Conservation (phyloP, 2,113 vertebrate genomes). For the Barnardius zonarius region DNA sequence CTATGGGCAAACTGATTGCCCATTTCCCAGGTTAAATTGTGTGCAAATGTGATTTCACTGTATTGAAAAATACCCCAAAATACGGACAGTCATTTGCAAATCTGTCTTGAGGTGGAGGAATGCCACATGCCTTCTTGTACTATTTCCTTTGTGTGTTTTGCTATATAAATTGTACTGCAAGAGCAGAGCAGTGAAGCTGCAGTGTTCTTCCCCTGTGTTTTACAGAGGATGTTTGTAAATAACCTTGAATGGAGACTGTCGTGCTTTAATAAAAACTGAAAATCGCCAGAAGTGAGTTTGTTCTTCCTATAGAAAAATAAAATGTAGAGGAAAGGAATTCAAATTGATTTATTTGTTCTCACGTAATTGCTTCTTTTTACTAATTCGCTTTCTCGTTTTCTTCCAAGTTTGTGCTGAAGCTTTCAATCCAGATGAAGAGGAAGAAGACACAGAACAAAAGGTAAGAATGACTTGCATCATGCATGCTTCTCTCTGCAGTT, state of each 20-base stretch:
- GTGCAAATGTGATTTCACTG: not conserved
- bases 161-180: not conserved
- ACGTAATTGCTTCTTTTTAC: not conserved
- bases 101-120: not conserved
- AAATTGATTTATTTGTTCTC: not conserved
- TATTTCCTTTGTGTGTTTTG: not conserved
- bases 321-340: not conserved
- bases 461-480: slow-evolving; percentile 64
- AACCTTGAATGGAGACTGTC: not conserved
- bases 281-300: not conserved
- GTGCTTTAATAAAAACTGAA: not conserved
- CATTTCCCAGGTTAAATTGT: not conserved
- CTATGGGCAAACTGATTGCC: not conserved
- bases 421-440: slow-evolving; percentile 96
- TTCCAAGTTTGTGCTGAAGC: slow-evolving; percentile 92
- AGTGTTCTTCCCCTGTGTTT: not conserved
- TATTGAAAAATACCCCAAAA: not conserved
- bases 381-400: not conserved
- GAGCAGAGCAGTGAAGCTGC: not conserved
- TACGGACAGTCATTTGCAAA: not conserved
- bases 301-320: not conserved
- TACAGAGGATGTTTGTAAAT: not conserved
- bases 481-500: not conserved
- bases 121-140: not conserved
- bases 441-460: slow-evolving; percentile 94